Evolutionary conservation across 1,140 invertebrate species (phyloP), one percentile per base, ranked within the genome.

Genomic region (Pseudachorutes palmiensis): DNA sequence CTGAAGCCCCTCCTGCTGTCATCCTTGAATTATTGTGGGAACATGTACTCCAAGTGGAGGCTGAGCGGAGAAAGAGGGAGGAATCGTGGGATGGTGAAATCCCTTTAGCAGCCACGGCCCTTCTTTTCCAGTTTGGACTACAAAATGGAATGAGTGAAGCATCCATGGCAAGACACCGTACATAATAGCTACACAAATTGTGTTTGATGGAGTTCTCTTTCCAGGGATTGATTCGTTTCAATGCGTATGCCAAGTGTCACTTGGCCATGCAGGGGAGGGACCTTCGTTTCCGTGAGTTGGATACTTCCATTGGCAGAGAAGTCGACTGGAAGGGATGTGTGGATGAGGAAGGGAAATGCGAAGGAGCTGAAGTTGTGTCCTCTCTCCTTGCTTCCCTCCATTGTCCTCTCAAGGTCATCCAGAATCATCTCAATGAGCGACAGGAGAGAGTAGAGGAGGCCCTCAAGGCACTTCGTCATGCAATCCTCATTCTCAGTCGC

Each of bases 91-190:
- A 70, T 24, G 71, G 71, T 0, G 60, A 49, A 1, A 68, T 73
- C 61, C 71, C 71, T 3, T 31, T 59, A 48, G 71, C 63, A 26
- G 71, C 71, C 1, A 73, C 65, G 16, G 68, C 60, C 29, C 62
- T 73, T 0, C n/a, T 69, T 1, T 73, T 70, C 26, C 71, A 73
- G 36, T 73, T 70, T 55, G 71, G 63, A 1, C 33, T 73, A 2
- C 71, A 73, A 65, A 70, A 51, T 3, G 71, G 71, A 26, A 66
- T 73, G 16, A 70, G 71, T 31, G 71, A 70, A 64, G 68, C 63
- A 29, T 48, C 63, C 5, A 68, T 70, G 45, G 71, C 68, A 60
- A 22, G 32, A 41, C 16, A n/a, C 9, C 16, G 32, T 19, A 12
- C 5, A 64, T 41, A 5, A 5, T 41, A 5, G 36, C 36, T 9